phyloP scores from a whole-genome alignment of 1,140 invertebrate species.

The Pogonus chalceus region DNA sequence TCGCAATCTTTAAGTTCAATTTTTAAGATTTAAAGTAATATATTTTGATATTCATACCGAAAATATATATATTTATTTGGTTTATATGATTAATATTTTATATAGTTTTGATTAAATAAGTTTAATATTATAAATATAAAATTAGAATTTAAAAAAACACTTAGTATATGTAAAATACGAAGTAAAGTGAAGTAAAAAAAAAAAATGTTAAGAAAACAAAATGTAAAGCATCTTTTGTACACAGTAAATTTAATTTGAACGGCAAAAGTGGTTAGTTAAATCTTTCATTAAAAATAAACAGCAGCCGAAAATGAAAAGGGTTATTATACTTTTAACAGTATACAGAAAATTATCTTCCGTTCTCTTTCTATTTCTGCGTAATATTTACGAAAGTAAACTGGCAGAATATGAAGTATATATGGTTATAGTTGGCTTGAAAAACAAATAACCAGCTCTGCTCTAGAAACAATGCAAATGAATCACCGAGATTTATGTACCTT shows the following conservation, averaged over 20 bases:
- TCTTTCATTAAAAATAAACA: not conserved
- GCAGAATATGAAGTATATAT: not conserved
- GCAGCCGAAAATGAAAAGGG: not conserved
- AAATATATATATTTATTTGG: no score
- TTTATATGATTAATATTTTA: no score
- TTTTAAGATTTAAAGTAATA: no score
- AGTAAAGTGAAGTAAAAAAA: no score
- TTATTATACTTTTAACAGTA: not conserved
- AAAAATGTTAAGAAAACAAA: no score
- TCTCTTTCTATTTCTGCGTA: not conserved
- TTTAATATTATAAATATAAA: no score
- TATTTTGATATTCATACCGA: no score
- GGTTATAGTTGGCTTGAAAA: not conserved
- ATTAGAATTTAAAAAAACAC: no score
- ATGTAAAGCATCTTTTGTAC: no score
- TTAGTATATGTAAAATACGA: no score
- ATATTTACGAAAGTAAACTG: not conserved
- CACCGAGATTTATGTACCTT: not conserved
- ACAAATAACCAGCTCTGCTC: not conserved
- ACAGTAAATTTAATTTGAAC: not conserved
- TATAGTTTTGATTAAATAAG: no score
- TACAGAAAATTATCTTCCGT: not conserved
- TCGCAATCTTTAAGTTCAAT: no score
- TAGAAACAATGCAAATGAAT: slow-evolving; percentile 1
- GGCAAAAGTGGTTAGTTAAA: not conserved